Percentiles rank a stretch among this genome's conserved stretches.
phyloP scores from a whole-genome alignment of 2,888 invertebrate genomes.

The Ichneumon xanthorius region DNA sequence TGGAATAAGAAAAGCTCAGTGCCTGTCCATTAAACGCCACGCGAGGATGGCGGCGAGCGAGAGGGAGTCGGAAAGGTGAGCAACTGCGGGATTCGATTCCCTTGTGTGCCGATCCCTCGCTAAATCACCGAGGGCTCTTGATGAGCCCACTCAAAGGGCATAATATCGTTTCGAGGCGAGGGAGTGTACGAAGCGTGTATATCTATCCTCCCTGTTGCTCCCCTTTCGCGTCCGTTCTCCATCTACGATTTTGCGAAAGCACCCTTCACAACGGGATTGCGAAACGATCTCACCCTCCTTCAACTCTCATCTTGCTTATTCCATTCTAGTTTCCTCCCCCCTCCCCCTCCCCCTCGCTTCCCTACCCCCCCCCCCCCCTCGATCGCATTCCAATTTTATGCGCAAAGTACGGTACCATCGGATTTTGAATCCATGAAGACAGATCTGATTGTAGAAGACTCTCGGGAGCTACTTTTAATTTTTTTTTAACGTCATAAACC shows the following conservation, averaged over 20 bases:
- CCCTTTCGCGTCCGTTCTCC: neutral
- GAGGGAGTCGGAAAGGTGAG: conserved; percentile 25
- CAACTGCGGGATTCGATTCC: conserved; percentile 45
- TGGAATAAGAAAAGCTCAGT: conserved; percentile 36
- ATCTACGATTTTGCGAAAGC: conserved; percentile 3
- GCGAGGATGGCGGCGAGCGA: conserved; percentile 34
- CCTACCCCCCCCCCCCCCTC: neutral
- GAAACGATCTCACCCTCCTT: conserved; percentile 34
- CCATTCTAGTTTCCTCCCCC: neutral
- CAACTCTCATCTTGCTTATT: neutral
- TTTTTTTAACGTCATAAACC: neutral
- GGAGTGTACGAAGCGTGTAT: conserved; percentile 21
- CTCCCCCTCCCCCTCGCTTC: no score
- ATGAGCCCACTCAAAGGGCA: conserved; percentile 64
- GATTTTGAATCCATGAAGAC: neutral
- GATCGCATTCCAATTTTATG: neutral
- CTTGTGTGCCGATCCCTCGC: conserved; percentile 53
- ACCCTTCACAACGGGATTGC: conserved; percentile 33
- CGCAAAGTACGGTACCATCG: neutral
- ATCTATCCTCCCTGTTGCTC: neutral
- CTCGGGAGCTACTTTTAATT: neutral
- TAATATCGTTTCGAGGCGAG: conserved; percentile 55
- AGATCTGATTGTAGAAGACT: neutral
- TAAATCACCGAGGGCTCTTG: conserved; percentile 63
- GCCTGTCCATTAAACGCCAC: conserved; percentile 55